Conservation (phyloP, 2,797 vertebrate genomes). For the Cichlasoma orientale region DNA sequence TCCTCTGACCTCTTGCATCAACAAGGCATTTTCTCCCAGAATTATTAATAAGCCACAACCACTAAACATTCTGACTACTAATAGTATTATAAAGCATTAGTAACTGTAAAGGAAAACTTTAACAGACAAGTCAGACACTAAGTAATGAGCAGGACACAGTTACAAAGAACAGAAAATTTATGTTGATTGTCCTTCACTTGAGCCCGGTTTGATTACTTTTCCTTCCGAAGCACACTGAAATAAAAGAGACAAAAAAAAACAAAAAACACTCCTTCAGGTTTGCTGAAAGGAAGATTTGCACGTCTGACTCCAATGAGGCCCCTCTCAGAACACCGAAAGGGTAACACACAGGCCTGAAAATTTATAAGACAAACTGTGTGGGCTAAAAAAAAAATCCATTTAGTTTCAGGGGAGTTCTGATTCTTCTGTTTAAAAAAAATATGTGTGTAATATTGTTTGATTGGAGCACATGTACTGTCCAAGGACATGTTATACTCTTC, state of each 20-base stretch:
- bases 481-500: constrained; percentile 24
- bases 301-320: constrained; percentile 17
- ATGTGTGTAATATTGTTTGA: not conserved
- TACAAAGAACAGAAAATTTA: not conserved
- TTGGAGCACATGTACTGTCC: not conserved
- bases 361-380: not conserved
- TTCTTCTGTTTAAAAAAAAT: not conserved
- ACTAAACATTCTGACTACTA: not conserved
- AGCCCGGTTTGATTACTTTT: not conserved
- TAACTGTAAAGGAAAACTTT: not conserved
- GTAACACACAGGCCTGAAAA: not conserved
- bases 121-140: not conserved
- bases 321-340: not conserved
- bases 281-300: not conserved
- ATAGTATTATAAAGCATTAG: not conserved
- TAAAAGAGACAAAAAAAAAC: not conserved
- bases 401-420: not conserved
- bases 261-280: not conserved
- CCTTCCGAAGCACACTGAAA: not conserved
- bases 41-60: not conserved
- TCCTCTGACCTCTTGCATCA: constrained; percentile 41
- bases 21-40: constrained; percentile 20
- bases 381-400: not conserved
- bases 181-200: not conserved
- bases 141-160: not conserved